phyloP scores from a whole-genome alignment of 2,113 vertebrate genomes.

The Blennius ocellaris region DNA sequence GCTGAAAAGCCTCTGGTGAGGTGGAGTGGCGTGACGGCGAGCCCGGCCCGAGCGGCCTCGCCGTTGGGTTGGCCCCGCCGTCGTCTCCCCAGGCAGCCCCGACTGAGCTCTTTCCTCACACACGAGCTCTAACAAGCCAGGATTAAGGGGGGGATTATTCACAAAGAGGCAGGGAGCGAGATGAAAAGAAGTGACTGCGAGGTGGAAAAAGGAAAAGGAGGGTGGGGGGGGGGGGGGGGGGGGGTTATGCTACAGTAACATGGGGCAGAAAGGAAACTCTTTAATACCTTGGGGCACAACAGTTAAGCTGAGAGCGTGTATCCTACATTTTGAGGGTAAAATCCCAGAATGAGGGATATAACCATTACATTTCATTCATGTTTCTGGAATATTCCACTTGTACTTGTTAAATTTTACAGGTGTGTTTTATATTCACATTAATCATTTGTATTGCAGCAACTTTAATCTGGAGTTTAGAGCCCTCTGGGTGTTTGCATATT shows the following conservation, averaged over 20 bases:
- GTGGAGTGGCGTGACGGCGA: slow-evolving; percentile 6
- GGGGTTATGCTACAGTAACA: slow-evolving; percentile 29
- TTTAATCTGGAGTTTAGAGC: no score
- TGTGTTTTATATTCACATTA: no score
- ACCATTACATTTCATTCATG: no score
- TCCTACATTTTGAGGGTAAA: no score
- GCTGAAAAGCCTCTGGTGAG: not conserved
- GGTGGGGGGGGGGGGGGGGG: no score
- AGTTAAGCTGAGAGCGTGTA: not conserved
- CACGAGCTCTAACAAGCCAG: slow-evolving; percentile 30
- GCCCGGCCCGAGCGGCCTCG: slow-evolving; percentile 23
- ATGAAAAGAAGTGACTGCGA: slow-evolving; percentile 30
- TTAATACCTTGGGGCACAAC: not conserved
- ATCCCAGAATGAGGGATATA: no score
- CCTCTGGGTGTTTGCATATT: no score
- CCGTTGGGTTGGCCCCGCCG: slow-evolving; percentile 1
- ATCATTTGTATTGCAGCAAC: no score
- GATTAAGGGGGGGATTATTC: slow-evolving; percentile 66
- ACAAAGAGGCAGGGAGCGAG: slow-evolving; percentile 28
- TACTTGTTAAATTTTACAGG: no score
- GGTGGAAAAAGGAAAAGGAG: slow-evolving; percentile 1
- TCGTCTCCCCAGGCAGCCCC: not conserved
- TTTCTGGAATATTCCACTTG: no score
- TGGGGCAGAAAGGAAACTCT: slow-evolving; percentile 3
- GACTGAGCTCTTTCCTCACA: slow-evolving; percentile 41